Conservation (phyloP, 2,113 vertebrate genomes). For the Proteles cristata region DNA sequence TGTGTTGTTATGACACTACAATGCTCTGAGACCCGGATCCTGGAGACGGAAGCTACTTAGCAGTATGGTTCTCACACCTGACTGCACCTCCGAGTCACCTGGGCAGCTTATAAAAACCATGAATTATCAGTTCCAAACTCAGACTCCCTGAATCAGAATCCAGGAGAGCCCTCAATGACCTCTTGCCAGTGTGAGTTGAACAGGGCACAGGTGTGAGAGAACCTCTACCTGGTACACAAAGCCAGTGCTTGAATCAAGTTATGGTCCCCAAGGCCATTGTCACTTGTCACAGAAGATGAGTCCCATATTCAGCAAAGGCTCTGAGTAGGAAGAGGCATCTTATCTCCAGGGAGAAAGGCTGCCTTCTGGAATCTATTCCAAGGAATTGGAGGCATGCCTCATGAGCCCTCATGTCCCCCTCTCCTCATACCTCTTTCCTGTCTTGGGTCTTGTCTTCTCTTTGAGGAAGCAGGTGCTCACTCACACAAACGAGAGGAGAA, state of each 20-base stretch:
- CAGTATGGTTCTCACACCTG: neutral
- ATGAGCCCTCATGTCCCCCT: neutral
- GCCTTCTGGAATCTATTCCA: neutral
- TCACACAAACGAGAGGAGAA: neutral
- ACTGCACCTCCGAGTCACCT: neutral
- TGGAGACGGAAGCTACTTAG: neutral
- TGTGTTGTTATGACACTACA: neutral
- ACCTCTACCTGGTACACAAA: neutral
- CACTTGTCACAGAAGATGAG: neutral
- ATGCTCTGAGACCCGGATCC: neutral
- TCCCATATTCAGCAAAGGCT: neutral
- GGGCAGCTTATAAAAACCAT: neutral
- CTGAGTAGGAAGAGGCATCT: neutral
- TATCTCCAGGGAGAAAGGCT: neutral
- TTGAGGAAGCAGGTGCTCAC: neutral
- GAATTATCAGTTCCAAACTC: neutral
- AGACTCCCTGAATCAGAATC: neutral
- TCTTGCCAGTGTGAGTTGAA: neutral
- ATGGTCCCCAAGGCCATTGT: neutral
- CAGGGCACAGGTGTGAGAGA: neutral
- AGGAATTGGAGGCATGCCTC: neutral
- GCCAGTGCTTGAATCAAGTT: neutral
- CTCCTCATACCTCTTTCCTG: neutral
- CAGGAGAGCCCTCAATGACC: too few relatives aligned
- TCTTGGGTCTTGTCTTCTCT: neutral